phyloP scores from a whole-genome alignment of 2,888 invertebrate species.

The Dasypolia templi region DNA sequence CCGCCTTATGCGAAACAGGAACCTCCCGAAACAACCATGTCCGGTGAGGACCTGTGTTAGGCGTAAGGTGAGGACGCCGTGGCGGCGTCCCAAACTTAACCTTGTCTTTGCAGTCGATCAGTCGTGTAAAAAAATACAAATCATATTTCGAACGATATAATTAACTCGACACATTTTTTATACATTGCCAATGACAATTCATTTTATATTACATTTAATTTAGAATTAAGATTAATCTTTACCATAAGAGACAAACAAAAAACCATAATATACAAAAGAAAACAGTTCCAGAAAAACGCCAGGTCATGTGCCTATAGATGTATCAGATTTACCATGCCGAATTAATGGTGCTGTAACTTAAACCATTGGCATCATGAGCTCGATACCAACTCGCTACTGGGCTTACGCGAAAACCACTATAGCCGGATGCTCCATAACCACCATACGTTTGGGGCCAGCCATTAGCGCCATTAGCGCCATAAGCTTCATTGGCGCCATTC shows the following conservation, averaged over 20 bases:
- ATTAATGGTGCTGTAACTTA: conserved; percentile 35
- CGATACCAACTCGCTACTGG: conserved; percentile 17
- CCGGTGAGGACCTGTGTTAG: no score
- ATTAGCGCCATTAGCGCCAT: conserved; percentile 35
- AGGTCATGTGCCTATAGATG: not conserved
- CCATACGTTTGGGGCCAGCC: conserved; percentile 38
- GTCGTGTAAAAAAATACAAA: not conserved
- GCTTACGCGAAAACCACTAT: conserved; percentile 18
- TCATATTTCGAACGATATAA: not conserved
- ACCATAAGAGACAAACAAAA: not conserved
- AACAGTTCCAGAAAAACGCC: not conserved
- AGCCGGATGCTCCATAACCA: conserved; percentile 35
- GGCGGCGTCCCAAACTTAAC: no score
- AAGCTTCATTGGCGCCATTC: not conserved
- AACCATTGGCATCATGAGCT: conserved; percentile 35
- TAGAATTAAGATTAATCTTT: not conserved
- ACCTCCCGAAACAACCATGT: no score
- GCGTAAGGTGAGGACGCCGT: no score
- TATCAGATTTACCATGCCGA: conserved; percentile 54
- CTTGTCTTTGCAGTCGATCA: not conserved
- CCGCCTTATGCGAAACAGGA: no score
- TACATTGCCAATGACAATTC: conserved; percentile 3
- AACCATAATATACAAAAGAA: not conserved
- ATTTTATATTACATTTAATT: not conserved
- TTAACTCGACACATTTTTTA: conserved; percentile 8